A percentile compares a stretch with the other conserved stretches of the same genome.
Conservation (phyloP, 2,113 vertebrate genomes). For the Hemicordylus capensis region DNA sequence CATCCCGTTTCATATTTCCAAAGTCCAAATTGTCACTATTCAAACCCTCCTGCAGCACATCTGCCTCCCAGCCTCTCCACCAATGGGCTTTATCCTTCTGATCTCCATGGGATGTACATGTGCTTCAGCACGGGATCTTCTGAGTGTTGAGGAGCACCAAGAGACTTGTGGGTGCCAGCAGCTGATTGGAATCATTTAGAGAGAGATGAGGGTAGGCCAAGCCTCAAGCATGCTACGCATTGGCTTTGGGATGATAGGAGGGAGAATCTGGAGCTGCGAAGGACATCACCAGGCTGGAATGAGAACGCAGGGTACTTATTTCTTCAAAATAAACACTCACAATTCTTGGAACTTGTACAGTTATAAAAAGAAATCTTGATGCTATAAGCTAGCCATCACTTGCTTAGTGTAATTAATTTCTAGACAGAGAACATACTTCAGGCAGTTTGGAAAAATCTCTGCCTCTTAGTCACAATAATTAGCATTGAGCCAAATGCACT, state of each 20-base stretch:
- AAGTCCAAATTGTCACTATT: background rate
- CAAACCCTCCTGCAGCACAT: background rate
- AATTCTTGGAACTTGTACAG: background rate
- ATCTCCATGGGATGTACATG: background rate
- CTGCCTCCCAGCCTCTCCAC: background rate
- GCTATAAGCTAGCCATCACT: background rate
- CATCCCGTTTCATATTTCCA: background rate
- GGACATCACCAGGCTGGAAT: background rate
- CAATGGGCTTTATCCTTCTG: background rate
- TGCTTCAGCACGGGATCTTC: background rate
- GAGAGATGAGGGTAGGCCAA: background rate
- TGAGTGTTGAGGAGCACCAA: background rate
- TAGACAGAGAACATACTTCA: background rate
- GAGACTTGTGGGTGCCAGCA: background rate
- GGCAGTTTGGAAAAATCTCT: background rate
- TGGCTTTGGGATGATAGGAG: background rate
- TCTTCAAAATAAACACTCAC: background rate
- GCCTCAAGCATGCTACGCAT: background rate
- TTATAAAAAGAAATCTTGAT: background rate
- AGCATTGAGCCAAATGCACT: background rate
- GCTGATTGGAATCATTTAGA: background rate
- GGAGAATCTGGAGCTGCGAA: background rate
- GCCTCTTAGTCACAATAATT: background rate
- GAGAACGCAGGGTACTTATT: conserved; percentile 1
- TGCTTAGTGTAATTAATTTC: background rate